Evolutionary conservation across 2,113 vertebrate species (phyloP).

Genomic region (Notarius lentiginosus): DNA sequence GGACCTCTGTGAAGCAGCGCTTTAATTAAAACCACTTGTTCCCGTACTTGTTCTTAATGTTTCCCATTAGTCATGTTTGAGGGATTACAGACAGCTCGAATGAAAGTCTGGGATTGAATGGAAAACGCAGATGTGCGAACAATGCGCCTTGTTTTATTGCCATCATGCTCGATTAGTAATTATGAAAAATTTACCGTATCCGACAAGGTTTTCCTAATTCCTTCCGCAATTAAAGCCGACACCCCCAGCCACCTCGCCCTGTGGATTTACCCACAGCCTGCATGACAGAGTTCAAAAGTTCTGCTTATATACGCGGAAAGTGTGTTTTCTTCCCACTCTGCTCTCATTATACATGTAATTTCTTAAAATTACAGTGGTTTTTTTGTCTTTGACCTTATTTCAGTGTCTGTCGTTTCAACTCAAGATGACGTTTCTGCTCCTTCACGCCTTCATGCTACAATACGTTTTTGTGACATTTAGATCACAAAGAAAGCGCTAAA

Average conservation of each 20-base stretch:
- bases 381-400: background rate
- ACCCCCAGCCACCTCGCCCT: conserved; percentile 42
- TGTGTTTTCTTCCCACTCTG: conserved; percentile 40
- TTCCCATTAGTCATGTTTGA: conserved; percentile 77
- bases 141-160: conserved; percentile 67
- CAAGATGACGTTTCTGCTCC: conserved; percentile 24
- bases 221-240: conserved; percentile 60
- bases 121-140: conserved; percentile 75
- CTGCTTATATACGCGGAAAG: background rate
- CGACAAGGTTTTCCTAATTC: conserved; percentile 64
- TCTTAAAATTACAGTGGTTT: conserved; percentile 25
- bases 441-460: conserved; percentile 8
- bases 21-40: conserved; percentile 77
- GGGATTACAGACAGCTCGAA: conserved; percentile 74
- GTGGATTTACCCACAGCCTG: conserved; percentile 38
- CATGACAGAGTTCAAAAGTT: conserved; percentile 51
- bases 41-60: conserved; percentile 70
- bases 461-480: background rate
- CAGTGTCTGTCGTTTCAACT: conserved; percentile 35
- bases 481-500: conserved; percentile 8
- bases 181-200: conserved; percentile 61
- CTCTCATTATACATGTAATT: conserved; percentile 35
- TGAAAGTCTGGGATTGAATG: conserved; percentile 74
- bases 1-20: conserved; percentile 59
- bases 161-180: conserved; percentile 65